Base-by-base conservation (phyloP, 2,113 vertebrate species). In the Triplophysa rosa region DNA sequence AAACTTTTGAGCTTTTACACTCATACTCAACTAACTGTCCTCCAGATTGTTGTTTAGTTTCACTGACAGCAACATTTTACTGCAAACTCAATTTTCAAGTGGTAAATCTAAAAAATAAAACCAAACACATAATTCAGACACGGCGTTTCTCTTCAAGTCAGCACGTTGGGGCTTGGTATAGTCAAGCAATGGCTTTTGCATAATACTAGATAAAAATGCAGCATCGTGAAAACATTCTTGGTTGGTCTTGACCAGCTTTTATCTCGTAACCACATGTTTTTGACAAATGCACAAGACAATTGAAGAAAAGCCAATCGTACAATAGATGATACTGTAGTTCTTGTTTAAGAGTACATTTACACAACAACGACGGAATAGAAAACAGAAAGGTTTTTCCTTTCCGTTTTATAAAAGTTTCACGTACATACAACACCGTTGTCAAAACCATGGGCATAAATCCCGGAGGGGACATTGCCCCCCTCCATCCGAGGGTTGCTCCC, bases 181-280 rank as follows among this genome's bases (percentile, higher is more conserved):
- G 17, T 19, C 1, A 1, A 14, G 29, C 12, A 58, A 71, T 40
- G 19, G 9, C 8, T 21, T 7, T 3, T 1, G 69, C n/a, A 40
- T 23, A 72, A 21, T 8, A 19, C 17, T 56, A 6, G 52, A 72
- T 37, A 8, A 62, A 74, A 74, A 74, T 26, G 23, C 56, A 45
- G 33, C 10, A 61, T 45, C n/a, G 62, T 63, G 54, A 74, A 74
- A 45, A 62, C 17, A 63, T 13, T 47, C 16, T 58, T 73, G 11
- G 29, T 16, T 14, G 13, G 23, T 61, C 6, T 33, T 72, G 70
- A n/a, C n/a, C 13, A 73, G 54, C 5, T 54, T 56, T 58, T 17
- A 24, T 29, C 45, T 24, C 49, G 3, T 37, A 40, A 16, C 40
- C 3, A 0, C 29, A 42, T 59, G n/a, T 8, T 72, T 72, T 26